A percentile compares a stretch with the other conserved stretches of the same genome.
Evolutionary conservation across 1,140 invertebrate species (phyloP).

Genomic region (Episyrphus balteatus): DNA sequence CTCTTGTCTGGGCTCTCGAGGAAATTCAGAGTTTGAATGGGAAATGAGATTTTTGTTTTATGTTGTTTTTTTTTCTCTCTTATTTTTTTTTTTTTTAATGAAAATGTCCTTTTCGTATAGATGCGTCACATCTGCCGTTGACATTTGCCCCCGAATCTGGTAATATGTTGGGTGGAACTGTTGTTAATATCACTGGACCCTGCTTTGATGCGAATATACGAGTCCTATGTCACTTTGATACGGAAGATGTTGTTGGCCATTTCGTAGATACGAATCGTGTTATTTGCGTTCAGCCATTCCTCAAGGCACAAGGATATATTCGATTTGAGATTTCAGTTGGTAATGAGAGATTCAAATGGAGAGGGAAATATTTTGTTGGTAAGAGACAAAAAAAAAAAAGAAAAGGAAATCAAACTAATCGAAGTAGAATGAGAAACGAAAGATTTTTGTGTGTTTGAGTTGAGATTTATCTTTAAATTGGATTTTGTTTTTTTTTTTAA

Average conservation of each 20-base stretch:
- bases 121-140: conserved; percentile 64
- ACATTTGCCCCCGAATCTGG: conserved; percentile 87
- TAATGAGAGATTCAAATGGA: conserved; percentile 76
- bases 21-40: background rate
- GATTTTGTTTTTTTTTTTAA: background rate
- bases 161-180: conserved; percentile 88
- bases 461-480: too few relatives aligned
- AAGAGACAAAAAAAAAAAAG: conserved; percentile 27
- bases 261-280: conserved; percentile 71
- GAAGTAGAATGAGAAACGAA: too few relatives aligned
- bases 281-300: conserved; percentile 75
- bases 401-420: background rate
- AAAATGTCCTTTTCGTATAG: conserved; percentile 36
- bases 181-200: conserved; percentile 90
- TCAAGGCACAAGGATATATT: conserved; percentile 85
- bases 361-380: conserved; percentile 85
- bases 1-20: background rate
- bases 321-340: conserved; percentile 78
- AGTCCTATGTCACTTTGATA: conserved; percentile 73
- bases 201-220: conserved; percentile 66
- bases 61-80: conserved; percentile 1
- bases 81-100: background rate
- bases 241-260: conserved; percentile 58
- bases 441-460: too few relatives aligned
- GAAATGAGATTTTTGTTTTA: background rate